Evolutionary conservation across 1,140 invertebrate genomes (phyloP).

Genomic region (Drosophila kikkawai): DNA sequence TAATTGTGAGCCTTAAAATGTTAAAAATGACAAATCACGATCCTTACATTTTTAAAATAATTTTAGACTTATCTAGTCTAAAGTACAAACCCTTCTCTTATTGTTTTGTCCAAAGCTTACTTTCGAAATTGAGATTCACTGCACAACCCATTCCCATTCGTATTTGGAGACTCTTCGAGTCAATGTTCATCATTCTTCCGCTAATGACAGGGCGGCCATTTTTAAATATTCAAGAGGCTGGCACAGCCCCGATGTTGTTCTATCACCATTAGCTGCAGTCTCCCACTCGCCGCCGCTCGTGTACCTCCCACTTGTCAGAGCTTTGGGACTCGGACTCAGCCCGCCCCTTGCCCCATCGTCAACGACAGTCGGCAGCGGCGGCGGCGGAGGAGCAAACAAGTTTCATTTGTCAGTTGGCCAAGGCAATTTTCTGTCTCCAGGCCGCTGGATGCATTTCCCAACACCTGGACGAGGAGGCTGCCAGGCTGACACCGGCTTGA

Average conservation of each 20-base stretch:
- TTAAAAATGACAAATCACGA: too few species aligned
- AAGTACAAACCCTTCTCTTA: background rate
- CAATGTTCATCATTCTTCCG: conserved; percentile 48
- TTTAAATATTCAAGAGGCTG: conserved; percentile 55
- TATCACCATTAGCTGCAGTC: conserved; percentile 41
- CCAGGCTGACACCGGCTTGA: conserved; percentile 43
- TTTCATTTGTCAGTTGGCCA: conserved; percentile 57
- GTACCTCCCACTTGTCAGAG: conserved; percentile 45
- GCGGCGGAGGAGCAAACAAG: conserved; percentile 44
- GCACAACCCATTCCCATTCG: background rate
- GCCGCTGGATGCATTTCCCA: conserved; percentile 42
- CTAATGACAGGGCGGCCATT: conserved; percentile 51
- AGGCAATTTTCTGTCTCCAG: conserved; percentile 28
- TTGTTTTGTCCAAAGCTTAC: background rate
- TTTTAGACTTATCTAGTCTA: background rate
- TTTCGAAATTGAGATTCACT: background rate
- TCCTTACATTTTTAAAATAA: too few species aligned
- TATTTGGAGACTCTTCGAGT: conserved; percentile 4
- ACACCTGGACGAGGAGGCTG: conserved; percentile 45
- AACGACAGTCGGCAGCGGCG: conserved; percentile 1
- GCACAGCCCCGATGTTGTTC: conserved; percentile 24
- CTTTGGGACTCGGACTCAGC: conserved; percentile 32
- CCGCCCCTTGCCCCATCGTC: conserved; percentile 1
- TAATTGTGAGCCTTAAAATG: background rate
- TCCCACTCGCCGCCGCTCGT: conserved; percentile 21